Evolutionary conservation across 1,140 invertebrate species (phyloP).

Genomic region (Planococcus citri): DNA sequence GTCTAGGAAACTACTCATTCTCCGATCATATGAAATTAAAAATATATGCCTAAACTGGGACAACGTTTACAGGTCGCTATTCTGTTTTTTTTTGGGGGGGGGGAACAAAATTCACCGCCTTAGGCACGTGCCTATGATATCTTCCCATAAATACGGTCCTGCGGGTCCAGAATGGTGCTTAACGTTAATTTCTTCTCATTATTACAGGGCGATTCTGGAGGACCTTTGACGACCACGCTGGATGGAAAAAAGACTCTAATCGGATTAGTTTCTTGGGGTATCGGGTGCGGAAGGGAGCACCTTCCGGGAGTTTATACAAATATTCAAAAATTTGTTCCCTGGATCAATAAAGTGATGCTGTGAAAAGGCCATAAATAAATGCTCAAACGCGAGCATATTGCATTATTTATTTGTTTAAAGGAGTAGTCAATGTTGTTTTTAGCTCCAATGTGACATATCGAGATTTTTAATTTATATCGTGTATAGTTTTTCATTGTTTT

Average conservation of each 20-base stretch:
- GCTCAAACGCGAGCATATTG: neutral
- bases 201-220: conserved; percentile 62
- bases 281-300: conserved; percentile 77
- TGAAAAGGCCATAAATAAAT: neutral
- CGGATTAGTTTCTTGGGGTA: conserved; percentile 81
- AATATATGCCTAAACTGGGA: too few relatives aligned
- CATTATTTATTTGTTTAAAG: too few relatives aligned
- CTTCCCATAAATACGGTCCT: too few relatives aligned
- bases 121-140: too few relatives aligned
- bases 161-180: too few relatives aligned
- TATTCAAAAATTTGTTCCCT: conserved; percentile 79
- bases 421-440: neutral
- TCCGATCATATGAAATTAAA: too few relatives aligned
- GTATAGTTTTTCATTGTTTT: conserved; percentile 7
- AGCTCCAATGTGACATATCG: neutral
- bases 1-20: too few relatives aligned
- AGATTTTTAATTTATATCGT: neutral
- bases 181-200: conserved; percentile 22
- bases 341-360: conserved; percentile 68
- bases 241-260: conserved; percentile 72
- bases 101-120: too few relatives aligned
- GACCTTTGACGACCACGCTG: conserved; percentile 64
- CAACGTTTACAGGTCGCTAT: too few relatives aligned
- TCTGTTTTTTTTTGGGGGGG: too few relatives aligned
- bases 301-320: conserved; percentile 83